phyloP scores from a whole-genome alignment of 2,113 vertebrate genomes.

The Larimichthys crocea region DNA sequence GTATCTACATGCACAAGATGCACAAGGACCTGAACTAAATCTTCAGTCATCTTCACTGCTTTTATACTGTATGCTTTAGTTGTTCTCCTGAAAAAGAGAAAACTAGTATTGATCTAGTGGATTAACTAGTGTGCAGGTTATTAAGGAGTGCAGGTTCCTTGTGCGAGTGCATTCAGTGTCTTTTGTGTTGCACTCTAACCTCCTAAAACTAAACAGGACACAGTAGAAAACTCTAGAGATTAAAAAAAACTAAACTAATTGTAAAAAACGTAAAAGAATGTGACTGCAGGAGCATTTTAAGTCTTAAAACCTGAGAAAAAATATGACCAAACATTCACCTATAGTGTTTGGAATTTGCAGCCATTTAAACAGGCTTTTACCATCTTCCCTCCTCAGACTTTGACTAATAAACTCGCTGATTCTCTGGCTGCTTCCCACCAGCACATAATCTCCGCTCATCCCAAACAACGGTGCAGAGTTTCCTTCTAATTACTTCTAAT shows the following conservation, averaged over 20 bases:
- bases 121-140: no score
- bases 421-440: constrained; percentile 22
- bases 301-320: no score
- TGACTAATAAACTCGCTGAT: constrained; percentile 20
- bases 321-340: not conserved
- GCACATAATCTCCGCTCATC: constrained; percentile 28
- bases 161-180: not conserved
- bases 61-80: not conserved
- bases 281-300: not conserved
- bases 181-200: not conserved
- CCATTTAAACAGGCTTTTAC: constrained; percentile 1
- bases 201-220: not conserved
- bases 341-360: not conserved
- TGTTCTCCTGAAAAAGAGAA: not conserved
- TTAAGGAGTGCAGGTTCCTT: no score
- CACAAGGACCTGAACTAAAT: not conserved
- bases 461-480: constrained; percentile 8
- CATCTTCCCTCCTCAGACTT: not conserved
- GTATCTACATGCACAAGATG: not conserved
- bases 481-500: constrained; percentile 53
- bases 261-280: not conserved
- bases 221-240: no score
- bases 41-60: not conserved
- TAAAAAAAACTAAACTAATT: no score
- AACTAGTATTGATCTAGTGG: no score